Evolutionary conservation across 2,113 vertebrate species (phyloP), one percentile per base, ranked within the genome.

Genomic region (Neodontobutis hainanensis): DNA sequence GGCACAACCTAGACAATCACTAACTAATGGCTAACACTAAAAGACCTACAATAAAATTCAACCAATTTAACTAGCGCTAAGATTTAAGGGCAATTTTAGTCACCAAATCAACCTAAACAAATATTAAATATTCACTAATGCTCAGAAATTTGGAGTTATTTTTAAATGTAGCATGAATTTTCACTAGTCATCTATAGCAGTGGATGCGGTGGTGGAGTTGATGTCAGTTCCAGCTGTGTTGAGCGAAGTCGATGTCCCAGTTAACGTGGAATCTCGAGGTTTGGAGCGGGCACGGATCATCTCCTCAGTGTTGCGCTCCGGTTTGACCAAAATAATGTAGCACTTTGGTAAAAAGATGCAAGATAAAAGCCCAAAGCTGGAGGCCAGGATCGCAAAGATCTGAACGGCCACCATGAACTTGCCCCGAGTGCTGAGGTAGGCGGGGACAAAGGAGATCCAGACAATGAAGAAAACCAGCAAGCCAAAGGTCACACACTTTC

Each of bases 331-430:
- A 58, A 96, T 86, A 15, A 95, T 80, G 65, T 96, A 95, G 70
- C 94, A 92, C 78, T 95, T 95, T 10, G 94, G 92, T 65, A 94
- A 87, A 85, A 96, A 95, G 75, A 94, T 79, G 77, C 94, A 97
- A 11, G 89, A 87, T 8, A 95, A 85, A 70, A 96, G 84, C 40
- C 94, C 95, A 4, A 95, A 94, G 85, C 94, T 95, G 66, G 94
- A 96, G 1, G 95, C 94, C 83, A 95, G 58, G 73, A 96, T 94
- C 48, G 94, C 95, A 71, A 96, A 96, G 73, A 95, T 94, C 86
- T 97, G 94, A 58, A 95, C 93, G 0, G 94, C 94, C 19, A 95
- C 94, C 91, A 95, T 95, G 87, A 95, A 95, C 79, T 95, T 96
- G 27, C 94, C 94, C 3, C 93, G 92, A 0, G 94, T 95, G 91